phyloP scores from a whole-genome alignment of 2,113 vertebrate species.

The Rattus rattus region DNA sequence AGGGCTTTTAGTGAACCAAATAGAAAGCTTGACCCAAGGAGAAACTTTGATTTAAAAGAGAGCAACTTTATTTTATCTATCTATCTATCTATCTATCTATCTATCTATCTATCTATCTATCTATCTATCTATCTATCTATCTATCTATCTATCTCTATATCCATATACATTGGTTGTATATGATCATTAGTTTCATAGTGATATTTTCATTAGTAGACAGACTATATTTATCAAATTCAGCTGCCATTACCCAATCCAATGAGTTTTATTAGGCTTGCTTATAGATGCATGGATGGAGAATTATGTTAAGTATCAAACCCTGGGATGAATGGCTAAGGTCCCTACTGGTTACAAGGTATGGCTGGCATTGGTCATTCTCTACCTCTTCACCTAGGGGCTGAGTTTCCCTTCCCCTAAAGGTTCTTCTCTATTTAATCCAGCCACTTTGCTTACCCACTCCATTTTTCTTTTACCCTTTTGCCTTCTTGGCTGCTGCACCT shows the following conservation, averaged over 20 bases:
- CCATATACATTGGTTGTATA: neutral
- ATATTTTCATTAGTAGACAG: neutral
- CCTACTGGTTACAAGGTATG: neutral
- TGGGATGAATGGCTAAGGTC: neutral
- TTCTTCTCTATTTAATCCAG: neutral
- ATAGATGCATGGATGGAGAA: neutral
- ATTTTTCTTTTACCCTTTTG: neutral
- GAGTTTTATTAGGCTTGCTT: neutral
- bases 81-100: neutral
- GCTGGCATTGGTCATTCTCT: neutral
- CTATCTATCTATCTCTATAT: neutral
- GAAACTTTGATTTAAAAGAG: neutral
- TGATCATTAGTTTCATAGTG: neutral
- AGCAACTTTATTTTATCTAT: neutral
- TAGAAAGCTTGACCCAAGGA: neutral
- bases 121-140: too few relatives aligned
- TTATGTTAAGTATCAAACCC: neutral
- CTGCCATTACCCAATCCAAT: neutral
- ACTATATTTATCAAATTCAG: neutral
- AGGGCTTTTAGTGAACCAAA: neutral
- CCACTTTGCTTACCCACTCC: neutral
- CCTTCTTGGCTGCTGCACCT: neutral
- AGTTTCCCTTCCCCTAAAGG: neutral
- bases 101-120: too few relatives aligned
- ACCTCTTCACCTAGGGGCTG: neutral